These are phyloP conservation scores for Eupeodes luniger DNA, from an alignment of 2,888 invertebrate species.

Conservation along the genomic window DNA sequence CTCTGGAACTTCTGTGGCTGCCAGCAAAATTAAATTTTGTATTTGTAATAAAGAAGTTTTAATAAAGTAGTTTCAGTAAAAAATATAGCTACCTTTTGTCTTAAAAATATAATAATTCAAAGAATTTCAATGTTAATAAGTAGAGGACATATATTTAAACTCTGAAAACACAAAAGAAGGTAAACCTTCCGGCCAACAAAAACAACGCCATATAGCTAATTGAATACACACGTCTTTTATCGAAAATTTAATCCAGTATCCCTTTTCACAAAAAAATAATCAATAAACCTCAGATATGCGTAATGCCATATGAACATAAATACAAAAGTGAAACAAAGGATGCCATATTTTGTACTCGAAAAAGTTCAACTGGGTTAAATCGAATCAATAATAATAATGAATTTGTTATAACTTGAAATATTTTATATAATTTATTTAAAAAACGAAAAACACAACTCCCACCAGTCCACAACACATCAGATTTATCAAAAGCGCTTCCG, in stretches of 20 bases:
- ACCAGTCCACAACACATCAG: background rate
- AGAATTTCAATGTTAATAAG: too few species aligned
- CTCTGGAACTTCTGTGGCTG: too few species aligned
- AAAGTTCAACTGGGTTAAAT: conserved; percentile 51
- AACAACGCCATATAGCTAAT: too few species aligned
- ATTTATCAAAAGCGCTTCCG: background rate
- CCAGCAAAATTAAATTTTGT: too few species aligned
- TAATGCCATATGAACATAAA: background rate
- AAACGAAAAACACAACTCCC: background rate
- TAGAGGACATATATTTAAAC: too few species aligned
- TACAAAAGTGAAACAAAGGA: background rate
- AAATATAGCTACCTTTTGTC: too few species aligned
- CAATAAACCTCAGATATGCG: conserved; percentile 41
- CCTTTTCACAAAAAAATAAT: conserved; percentile 38
- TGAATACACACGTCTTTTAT: conserved; percentile 23
- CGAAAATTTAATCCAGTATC: conserved; percentile 47
- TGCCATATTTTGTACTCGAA: background rate
- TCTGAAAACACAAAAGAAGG: too few species aligned
- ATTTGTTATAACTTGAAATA: conserved; percentile 44
- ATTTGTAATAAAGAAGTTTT: too few species aligned
- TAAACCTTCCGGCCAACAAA: too few species aligned
- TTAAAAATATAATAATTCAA: too few species aligned
- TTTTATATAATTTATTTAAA: conserved; percentile 6
- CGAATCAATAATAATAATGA: conserved; percentile 61
- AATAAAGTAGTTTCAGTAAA: too few species aligned